phyloP scores from a whole-genome alignment of 2,888 invertebrate genomes.

The Xestia rhomboidea region DNA sequence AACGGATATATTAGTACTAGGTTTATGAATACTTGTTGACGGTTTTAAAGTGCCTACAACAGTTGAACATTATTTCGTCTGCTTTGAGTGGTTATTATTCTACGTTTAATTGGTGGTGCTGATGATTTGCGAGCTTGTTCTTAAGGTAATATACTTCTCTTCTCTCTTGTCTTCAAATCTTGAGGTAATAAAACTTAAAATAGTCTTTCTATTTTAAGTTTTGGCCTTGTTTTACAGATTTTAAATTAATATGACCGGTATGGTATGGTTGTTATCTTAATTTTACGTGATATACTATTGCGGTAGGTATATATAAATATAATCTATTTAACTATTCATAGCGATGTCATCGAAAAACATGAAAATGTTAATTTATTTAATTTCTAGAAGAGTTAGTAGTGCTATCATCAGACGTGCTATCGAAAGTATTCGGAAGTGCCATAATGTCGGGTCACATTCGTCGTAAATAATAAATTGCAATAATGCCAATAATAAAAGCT shows the following conservation, averaged over 20 bases:
- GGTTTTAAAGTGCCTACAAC: conserved; percentile 45
- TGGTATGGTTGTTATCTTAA: background rate
- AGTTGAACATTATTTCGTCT: conserved; percentile 11
- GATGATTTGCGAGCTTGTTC: background rate
- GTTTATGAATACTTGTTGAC: conserved; percentile 38
- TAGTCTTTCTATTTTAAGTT: background rate
- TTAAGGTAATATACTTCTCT: background rate
- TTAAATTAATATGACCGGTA: background rate
- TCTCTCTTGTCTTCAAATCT: too few species aligned
- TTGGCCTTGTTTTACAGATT: background rate
- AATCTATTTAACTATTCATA: conserved; percentile 3
- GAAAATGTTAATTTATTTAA: background rate
- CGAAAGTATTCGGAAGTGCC: conserved; percentile 14
- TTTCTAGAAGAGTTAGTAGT: background rate
- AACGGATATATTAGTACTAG: conserved; percentile 25
- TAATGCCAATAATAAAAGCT: background rate
- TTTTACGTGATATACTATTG: background rate
- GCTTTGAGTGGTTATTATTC: conserved; percentile 15
- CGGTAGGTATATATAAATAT: too few species aligned
- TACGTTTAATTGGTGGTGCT: background rate
- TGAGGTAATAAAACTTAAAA: too few species aligned
- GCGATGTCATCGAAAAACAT: background rate
- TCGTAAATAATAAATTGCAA: conserved; percentile 9
- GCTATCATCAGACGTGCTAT: too few species aligned
- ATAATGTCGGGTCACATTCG: background rate